phyloP scores from a whole-genome alignment of 2,797 vertebrate genomes.

The Adrianichthys oophorus region DNA sequence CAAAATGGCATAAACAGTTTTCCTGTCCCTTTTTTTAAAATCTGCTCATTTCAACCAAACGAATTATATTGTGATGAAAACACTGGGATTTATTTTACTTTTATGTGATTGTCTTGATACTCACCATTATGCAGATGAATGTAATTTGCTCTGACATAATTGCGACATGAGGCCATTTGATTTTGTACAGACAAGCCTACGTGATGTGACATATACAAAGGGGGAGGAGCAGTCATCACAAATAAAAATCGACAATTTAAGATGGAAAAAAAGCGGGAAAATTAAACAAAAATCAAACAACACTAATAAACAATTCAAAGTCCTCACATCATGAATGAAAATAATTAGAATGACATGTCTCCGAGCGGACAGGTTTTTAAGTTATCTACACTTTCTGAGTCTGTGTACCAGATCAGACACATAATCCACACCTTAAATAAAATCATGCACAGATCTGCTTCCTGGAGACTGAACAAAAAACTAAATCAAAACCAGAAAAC shows the following conservation, averaged over 20 bases:
- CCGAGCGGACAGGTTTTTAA: conserved; percentile 35
- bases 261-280: conserved; percentile 4
- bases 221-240: conserved; percentile 11
- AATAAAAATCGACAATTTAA: conserved; percentile 15
- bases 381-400: conserved; percentile 64
- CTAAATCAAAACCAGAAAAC: conserved; percentile 31
- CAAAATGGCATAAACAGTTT: conserved; percentile 33
- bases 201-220: conserved; percentile 21
- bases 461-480: conserved; percentile 53
- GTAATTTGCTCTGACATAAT: conserved; percentile 10
- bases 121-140: conserved; percentile 26
- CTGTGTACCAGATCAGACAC: conserved; percentile 56
- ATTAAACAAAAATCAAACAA: conserved; percentile 23
- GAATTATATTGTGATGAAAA: conserved; percentile 31
- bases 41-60: conserved; percentile 16
- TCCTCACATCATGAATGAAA: conserved; percentile 16
- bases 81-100: conserved; percentile 14
- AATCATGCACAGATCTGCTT: conserved; percentile 66
- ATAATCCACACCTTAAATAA: conserved; percentile 49
- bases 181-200: conserved; percentile 2
- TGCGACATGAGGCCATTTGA: neutral
- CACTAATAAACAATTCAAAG: conserved; percentile 38
- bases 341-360: conserved; percentile 32
- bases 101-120: conserved; percentile 58
- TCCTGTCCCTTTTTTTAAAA: neutral